Conservation (phyloP, 1,140 invertebrate species). For the Belonocnema kinseyi region DNA sequence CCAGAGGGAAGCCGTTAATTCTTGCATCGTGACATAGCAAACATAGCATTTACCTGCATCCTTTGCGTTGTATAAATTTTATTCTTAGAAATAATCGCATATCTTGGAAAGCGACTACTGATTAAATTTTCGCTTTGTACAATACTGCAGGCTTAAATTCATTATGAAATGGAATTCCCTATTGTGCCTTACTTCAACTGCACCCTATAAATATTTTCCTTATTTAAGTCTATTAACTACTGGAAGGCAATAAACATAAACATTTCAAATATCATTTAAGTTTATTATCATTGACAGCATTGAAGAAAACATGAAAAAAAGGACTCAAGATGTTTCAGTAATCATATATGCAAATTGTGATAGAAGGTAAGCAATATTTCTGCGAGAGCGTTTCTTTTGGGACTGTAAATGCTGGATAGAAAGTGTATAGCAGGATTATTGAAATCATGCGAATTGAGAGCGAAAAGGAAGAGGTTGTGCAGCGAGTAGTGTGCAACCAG, state of each 20-base stretch:
- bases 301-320: not conserved
- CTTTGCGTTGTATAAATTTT: not conserved
- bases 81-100: slow-evolving; percentile 1
- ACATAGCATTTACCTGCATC: not conserved
- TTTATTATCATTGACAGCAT: not conserved
- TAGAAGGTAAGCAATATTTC: not conserved
- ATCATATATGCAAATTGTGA: slow-evolving; percentile 14
- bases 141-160: not conserved
- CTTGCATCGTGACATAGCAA: not conserved
- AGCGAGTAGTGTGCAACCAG: not conserved
- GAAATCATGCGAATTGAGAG: slow-evolving; percentile 1
- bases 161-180: too few relatives aligned
- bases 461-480: not conserved
- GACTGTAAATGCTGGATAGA: not conserved
- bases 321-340: not conserved
- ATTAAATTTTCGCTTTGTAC: not conserved
- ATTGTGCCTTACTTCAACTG: too few relatives aligned
- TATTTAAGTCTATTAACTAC: too few relatives aligned
- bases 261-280: too few relatives aligned
- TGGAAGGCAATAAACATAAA: too few relatives aligned
- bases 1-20: slow-evolving; percentile 16
- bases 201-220: too few relatives aligned
- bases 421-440: slow-evolving; percentile 8
- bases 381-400: not conserved
- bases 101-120: not conserved